phyloP scores from a whole-genome alignment of 2,888 invertebrate species.

The Xestobium rufovillosum region DNA sequence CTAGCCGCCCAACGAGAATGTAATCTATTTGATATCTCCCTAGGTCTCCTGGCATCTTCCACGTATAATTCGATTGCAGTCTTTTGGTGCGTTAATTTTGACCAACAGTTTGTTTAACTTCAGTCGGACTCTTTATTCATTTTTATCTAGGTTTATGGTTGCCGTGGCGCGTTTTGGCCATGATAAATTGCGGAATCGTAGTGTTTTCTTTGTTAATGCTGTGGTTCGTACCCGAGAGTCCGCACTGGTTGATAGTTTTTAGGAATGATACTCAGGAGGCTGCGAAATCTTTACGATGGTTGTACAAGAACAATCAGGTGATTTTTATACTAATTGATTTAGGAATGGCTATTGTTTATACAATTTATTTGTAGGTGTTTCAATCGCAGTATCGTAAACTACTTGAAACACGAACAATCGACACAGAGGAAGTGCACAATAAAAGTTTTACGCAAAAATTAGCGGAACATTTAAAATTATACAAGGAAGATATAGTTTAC shows the following conservation, averaged over 20 bases:
- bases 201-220: conserved; percentile 36
- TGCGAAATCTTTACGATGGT: conserved; percentile 41
- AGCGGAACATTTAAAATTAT: conserved; percentile 22
- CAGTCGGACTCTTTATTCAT: conserved; percentile 8
- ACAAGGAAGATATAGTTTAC: conserved; percentile 41
- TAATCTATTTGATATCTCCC: too few relatives aligned
- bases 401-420: conserved; percentile 24
- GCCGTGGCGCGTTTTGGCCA: conserved; percentile 46
- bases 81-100: too few relatives aligned
- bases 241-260: conserved; percentile 50
- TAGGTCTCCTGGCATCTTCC: too few relatives aligned
- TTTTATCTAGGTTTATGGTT: conserved; percentile 39
- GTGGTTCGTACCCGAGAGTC: conserved; percentile 49
- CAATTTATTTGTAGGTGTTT: conserved; percentile 23
- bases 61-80: not conserved
- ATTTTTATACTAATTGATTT: conserved; percentile 17
- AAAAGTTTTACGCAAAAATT: too few relatives aligned
- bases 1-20: too few relatives aligned
- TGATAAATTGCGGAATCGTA: conserved; percentile 41
- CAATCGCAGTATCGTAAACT: conserved; percentile 26
- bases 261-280: conserved; percentile 35
- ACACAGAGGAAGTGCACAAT: conserved; percentile 21
- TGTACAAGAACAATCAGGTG: conserved; percentile 42
- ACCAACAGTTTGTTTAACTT: not conserved
- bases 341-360: conserved; percentile 1